Evolutionary conservation across 2,797 vertebrate genomes (phyloP).

Genomic region (Cossypha niveicapilla): DNA sequence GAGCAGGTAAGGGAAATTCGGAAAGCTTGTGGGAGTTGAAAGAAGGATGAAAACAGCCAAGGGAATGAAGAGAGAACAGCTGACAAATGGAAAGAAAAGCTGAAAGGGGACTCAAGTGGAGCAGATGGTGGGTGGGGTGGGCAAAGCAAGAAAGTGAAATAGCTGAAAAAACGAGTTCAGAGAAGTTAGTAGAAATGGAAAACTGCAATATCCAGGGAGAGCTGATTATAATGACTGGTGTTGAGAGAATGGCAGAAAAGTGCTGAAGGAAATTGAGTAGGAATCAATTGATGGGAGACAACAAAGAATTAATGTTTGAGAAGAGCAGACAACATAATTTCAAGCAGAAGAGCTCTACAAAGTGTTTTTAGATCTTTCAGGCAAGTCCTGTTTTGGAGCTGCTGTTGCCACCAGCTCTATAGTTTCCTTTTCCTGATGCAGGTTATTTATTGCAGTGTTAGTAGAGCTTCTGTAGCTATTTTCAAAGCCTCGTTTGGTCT

Average conservation of each 20-base stretch:
- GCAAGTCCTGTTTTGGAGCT: neutral
- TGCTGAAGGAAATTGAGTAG: neutral
- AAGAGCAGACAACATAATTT: neutral
- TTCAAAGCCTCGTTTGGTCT: neutral
- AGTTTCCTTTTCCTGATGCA: neutral
- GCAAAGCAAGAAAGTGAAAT: neutral
- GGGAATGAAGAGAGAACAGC: neutral
- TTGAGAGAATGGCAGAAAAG: neutral
- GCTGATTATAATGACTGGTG: neutral
- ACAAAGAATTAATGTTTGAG: neutral
- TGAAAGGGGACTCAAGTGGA: neutral
- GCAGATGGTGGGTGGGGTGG: slow-evolving; percentile 4
- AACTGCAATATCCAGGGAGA: neutral
- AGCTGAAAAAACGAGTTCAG: neutral
- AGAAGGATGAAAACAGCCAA: slow-evolving; percentile 4
- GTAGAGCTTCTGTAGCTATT: neutral
- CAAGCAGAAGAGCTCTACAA: neutral
- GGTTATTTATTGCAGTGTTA: neutral
- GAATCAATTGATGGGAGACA: neutral
- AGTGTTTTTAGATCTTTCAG: neutral
- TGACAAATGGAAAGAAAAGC: neutral
- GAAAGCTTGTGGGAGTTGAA: slow-evolving; percentile 12
- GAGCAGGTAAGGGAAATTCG: slow-evolving; percentile 12
- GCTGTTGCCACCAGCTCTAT: neutral
- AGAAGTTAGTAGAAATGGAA: neutral